These are phyloP conservation scores for Dicerorhinus sumatrensis DNA, from an alignment of 2,113 vertebrate genomes.

Conservation along the genomic window DNA sequence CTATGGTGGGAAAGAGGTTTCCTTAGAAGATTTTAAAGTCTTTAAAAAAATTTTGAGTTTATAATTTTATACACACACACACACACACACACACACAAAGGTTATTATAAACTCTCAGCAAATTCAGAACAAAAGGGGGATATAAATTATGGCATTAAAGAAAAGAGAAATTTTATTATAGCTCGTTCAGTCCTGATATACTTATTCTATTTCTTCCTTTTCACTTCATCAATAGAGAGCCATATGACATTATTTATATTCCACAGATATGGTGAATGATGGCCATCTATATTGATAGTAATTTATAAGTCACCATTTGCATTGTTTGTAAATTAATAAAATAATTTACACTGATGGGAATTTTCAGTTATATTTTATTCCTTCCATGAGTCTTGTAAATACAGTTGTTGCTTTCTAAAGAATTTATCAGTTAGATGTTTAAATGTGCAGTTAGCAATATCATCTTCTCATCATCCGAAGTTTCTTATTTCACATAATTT, in stretches of 20 bases:
- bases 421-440: constrained; percentile 16
- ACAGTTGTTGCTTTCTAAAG: neutral
- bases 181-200: neutral
- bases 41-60: neutral
- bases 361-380: neutral
- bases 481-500: neutral
- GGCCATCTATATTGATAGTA: neutral
- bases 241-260: neutral
- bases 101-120: constrained; percentile 3
- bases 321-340: constrained; percentile 23
- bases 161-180: neutral
- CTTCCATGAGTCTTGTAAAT: neutral
- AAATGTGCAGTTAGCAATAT: neutral
- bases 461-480: neutral
- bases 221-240: neutral
- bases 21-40: neutral
- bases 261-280: neutral
- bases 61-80: neutral
- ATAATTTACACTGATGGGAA: neutral
- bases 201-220: neutral
- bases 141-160: neutral
- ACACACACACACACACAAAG: neutral
- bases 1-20: neutral
- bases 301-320: neutral
- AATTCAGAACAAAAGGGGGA: neutral